Conservation (phyloP, 2,113 vertebrate species). For the Mellivora capensis region DNA sequence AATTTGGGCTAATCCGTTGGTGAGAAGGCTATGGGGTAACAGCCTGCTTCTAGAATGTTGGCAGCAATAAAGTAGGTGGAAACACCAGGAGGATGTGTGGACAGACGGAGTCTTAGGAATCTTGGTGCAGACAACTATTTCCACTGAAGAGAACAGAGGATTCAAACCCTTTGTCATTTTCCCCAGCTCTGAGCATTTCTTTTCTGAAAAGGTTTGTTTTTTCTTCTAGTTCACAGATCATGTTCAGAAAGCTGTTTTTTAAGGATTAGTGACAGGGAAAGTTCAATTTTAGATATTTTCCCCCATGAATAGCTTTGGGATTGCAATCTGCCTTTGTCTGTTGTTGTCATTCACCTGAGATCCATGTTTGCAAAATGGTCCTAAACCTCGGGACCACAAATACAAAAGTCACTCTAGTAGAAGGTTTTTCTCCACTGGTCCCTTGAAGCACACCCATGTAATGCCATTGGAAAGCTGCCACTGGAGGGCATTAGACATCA, state of each 20-base stretch:
- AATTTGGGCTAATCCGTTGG: background rate
- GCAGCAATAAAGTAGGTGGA: background rate
- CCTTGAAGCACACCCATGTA: background rate
- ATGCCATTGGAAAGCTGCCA: background rate
- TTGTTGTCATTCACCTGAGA: background rate
- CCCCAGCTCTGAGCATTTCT: background rate
- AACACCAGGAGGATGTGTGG: background rate
- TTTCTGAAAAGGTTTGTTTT: background rate
- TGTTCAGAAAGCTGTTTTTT: background rate
- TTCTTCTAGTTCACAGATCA: background rate
- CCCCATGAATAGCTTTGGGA: background rate
- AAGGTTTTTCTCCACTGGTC: background rate
- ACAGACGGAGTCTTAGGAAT: background rate
- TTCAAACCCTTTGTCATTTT: background rate
- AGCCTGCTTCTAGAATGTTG: background rate
- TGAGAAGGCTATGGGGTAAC: background rate
- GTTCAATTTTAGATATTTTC: background rate
- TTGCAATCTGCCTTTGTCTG: background rate
- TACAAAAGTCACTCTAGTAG: background rate
- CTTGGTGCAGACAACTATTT: background rate
- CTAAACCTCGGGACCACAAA: background rate
- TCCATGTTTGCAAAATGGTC: background rate
- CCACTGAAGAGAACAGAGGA: background rate
- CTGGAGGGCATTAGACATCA: slow-evolving; percentile 26
- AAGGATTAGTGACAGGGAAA: background rate